These are phyloP conservation scores for Monomorium pharaonis DNA, from an alignment of 1,140 invertebrate genomes.

Conservation along the genomic window DNA sequence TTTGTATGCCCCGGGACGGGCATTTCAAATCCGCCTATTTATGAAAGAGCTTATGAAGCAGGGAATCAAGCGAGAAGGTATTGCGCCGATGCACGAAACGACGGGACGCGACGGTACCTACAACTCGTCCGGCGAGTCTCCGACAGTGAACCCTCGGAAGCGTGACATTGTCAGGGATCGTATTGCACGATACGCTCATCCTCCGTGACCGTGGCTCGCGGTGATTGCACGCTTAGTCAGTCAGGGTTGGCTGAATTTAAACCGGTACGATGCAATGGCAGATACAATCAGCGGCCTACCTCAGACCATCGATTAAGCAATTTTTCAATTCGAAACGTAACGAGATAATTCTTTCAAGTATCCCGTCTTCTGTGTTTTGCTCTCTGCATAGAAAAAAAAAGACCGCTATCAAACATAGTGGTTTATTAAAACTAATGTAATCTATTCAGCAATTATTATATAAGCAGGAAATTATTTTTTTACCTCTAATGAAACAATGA, in stretches of 20 bases:
- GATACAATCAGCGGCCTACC: slow-evolving; percentile 31
- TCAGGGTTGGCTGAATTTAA: slow-evolving; percentile 55
- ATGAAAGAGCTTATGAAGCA: slow-evolving; percentile 1
- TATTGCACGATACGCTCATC: slow-evolving; percentile 73
- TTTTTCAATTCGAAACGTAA: slow-evolving; percentile 52
- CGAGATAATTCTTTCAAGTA: neutral
- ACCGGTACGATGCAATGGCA: slow-evolving; percentile 34
- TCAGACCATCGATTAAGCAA: slow-evolving; percentile 20
- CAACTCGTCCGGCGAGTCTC: slow-evolving; percentile 9
- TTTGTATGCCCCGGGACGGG: neutral
- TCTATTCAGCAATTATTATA: no score
- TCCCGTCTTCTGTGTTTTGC: neutral
- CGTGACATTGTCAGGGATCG: slow-evolving; percentile 78
- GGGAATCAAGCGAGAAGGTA: neutral
- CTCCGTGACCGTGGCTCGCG: slow-evolving; percentile 61
- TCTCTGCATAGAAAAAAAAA: no score
- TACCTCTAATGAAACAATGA: no score
- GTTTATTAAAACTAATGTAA: no score
- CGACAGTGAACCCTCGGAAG: slow-evolving; percentile 73
- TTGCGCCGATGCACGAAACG: slow-evolving; percentile 29
- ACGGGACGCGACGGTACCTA: neutral
- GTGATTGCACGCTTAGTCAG: slow-evolving; percentile 53
- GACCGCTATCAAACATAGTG: no score
- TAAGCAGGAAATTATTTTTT: no score
- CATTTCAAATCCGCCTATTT: slow-evolving; percentile 12